Evolutionary conservation across 2,888 invertebrate genomes (phyloP).

Genomic region (Nysson spinosus): DNA sequence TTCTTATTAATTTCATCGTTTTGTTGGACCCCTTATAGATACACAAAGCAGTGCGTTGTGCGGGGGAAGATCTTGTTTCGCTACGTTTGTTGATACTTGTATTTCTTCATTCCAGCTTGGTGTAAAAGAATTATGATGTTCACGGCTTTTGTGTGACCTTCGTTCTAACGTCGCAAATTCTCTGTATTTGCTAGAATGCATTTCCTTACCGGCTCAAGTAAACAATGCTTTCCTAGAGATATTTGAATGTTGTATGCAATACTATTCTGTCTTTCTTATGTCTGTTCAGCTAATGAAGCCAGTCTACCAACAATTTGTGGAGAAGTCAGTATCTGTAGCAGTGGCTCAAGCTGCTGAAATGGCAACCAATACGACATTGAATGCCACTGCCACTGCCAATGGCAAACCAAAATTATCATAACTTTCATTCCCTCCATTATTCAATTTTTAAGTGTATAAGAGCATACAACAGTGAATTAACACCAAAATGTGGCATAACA

Average conservation of each 20-base stretch:
- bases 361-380: conserved; percentile 79
- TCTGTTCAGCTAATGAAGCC: conserved; percentile 88
- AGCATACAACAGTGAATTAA: conserved; percentile 49
- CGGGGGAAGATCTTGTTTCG: no score
- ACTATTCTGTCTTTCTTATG: conserved; percentile 35
- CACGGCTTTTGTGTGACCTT: no score
- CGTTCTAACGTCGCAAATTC: no score
- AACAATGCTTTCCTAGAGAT: no score
- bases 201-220: no score
- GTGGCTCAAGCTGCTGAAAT: conserved; percentile 87
- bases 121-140: no score
- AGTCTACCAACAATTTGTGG: conserved; percentile 87
- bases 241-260: background rate
- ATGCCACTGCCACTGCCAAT: conserved; percentile 78
- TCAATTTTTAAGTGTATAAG: conserved; percentile 37
- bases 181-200: no score
- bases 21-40: no score
- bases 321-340: conserved; percentile 90
- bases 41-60: no score
- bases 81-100: no score
- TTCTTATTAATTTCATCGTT: no score
- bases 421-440: conserved; percentile 71
- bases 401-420: conserved; percentile 83
- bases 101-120: no score
- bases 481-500: conserved; percentile 56